Base-by-base conservation (phyloP, 2,888 invertebrate genomes). In the Strigamia transsilvanica region DNA sequence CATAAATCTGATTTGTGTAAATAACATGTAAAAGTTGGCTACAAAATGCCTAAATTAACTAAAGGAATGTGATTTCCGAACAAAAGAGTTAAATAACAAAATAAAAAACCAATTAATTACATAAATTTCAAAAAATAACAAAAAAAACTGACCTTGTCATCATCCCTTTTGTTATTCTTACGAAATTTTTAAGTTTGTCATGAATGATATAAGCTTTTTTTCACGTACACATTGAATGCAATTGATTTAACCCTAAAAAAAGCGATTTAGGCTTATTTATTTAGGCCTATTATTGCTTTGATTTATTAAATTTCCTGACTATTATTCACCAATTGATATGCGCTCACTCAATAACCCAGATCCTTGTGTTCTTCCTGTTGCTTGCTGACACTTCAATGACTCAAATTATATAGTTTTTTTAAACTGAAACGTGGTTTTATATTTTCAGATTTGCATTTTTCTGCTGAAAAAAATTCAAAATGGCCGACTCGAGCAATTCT, bases 271-370 rank as follows among this genome's bases (percentile, higher is more conserved):
- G 56, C 9, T 23, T 61, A 3, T 13, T 51, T 18, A 21, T 15
- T 61, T 61, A 61, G 10, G 61, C 61, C 10, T 61, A 51, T 61
- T 42, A 12, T 15, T 13, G 2, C 12, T 42, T 18, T 51, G 23
- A 66, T 66, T 66, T 66, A 66, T 27, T 66, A 66, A 27, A 66
- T 66, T 66, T 66, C 66, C 66, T 66, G 66, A 51, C 51, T 3
- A 6, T 15, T 15, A 51, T 51, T n/a, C 18, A n/a, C 18, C 13
- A 51, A 66, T 23, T 66, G 66, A 66, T 66, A 66, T 66, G 66
- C 66, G 66, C 27, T 66, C 66, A 27, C 66, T 5, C 66, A 66
- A 66, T 66, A 66, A 66, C 66, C 27, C 23, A 66, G 13, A 27
- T 66, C 27, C 27, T 66, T 66, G 27, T 66, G 27, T 66, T 66